Evolutionary conservation across 2,113 vertebrate species (phyloP).

Genomic region (pig (Sus scrofa)): DNA sequence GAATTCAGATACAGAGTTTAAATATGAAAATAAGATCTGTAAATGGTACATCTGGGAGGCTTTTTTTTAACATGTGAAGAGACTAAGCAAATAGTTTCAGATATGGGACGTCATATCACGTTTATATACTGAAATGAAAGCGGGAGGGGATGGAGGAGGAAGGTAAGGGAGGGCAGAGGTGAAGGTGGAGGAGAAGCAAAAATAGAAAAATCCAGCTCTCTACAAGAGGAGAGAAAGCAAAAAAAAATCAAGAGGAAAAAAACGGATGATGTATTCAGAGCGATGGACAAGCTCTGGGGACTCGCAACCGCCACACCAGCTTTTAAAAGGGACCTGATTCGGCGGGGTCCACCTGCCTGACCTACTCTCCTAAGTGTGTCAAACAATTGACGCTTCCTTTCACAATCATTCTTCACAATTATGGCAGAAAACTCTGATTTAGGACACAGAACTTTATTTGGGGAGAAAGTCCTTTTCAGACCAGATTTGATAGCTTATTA

Average conservation of each 20-base stretch:
- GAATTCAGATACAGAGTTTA: neutral
- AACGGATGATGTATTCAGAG: neutral
- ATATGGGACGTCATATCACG: neutral
- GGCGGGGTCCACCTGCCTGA: neutral
- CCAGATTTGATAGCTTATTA: neutral
- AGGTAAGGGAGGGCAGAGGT: fast-evolving
- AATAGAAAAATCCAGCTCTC: fast-evolving
- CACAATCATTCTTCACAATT: neutral
- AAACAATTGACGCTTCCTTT: neutral
- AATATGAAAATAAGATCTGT: neutral
- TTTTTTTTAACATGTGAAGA: neutral
- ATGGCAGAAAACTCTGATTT: neutral
- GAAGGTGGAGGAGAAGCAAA: neutral
- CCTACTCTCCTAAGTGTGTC: neutral
- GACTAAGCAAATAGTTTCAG: neutral
- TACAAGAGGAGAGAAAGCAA: neutral
- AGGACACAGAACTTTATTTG: neutral
- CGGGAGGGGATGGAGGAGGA: too few relatives aligned
- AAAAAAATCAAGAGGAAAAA: neutral
- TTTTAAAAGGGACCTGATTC: neutral
- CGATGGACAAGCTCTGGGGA: neutral
- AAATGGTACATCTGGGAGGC: too few relatives aligned
- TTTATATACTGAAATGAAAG: neutral
- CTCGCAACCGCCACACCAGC: neutral
- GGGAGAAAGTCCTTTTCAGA: neutral